A percentile compares a stretch with the other conserved stretches of the same genome.
Evolutionary conservation across 2,113 vertebrate species (phyloP).

Genomic region (Thunnus maccoyii): DNA sequence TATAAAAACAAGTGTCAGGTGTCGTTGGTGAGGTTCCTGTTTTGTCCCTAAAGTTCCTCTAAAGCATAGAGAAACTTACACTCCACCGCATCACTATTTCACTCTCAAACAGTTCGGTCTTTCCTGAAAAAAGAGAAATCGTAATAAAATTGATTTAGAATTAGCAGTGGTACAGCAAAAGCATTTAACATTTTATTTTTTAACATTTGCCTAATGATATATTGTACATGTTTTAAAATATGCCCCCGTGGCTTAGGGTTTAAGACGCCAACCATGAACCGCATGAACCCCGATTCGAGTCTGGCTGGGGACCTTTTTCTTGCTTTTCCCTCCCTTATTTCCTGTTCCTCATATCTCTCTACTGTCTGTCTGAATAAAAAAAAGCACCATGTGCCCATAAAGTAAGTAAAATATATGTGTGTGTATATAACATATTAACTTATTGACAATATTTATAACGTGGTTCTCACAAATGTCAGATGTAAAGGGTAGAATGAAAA

Average conservation of each 20-base stretch:
- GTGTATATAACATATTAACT: background rate
- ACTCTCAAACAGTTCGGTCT: background rate
- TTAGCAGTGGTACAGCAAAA: background rate
- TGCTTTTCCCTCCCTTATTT: no score
- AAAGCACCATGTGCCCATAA: no score
- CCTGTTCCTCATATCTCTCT: no score
- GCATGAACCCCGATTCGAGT: no score
- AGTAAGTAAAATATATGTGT: no score
- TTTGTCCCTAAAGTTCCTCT: background rate
- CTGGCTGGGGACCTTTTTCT: no score
- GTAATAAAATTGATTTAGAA: background rate
- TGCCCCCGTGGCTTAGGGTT: no score
- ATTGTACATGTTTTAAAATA: background rate
- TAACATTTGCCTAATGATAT: slow-evolving; percentile 3
- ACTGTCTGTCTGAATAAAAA: no score
- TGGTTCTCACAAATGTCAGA: slow-evolving; percentile 17
- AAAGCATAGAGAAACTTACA: no score
- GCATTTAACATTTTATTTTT: slow-evolving; percentile 9
- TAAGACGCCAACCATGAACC: no score
- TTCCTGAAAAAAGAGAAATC: background rate
- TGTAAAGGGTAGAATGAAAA: slow-evolving; percentile 22
- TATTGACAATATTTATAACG: background rate
- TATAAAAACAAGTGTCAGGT: slow-evolving; percentile 6
- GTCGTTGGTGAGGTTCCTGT: background rate
- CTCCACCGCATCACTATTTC: no score